Conservation (phyloP, 2,888 invertebrate genomes). For the Tromatobia lineatoria region DNA sequence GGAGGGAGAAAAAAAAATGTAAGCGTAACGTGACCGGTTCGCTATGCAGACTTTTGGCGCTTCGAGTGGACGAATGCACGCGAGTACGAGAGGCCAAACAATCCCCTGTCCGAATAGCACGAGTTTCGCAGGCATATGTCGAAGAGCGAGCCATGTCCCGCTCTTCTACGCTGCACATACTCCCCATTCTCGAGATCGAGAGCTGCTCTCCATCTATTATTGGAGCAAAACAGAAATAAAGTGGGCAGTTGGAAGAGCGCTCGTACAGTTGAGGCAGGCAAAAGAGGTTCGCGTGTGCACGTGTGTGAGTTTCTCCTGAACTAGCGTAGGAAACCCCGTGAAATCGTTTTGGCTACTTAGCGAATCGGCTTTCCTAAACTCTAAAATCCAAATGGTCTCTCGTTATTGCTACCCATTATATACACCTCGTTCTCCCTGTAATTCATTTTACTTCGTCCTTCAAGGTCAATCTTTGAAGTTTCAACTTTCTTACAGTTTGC, state of each 20-base stretch:
- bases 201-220: conserved; percentile 76
- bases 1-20: background rate
- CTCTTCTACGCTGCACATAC: conserved; percentile 29
- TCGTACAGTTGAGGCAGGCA: conserved; percentile 27
- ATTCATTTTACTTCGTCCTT: conserved; percentile 1
- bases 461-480: background rate
- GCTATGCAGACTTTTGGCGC: conserved; percentile 41
- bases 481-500: background rate
- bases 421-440: background rate
- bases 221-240: conserved; percentile 80
- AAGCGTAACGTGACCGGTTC: conserved; percentile 38
- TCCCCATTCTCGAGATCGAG: conserved; percentile 63
- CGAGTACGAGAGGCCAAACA: conserved; percentile 16
- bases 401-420: conserved; percentile 11
- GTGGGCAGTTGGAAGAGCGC: conserved; percentile 72
- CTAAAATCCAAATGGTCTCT: conserved; percentile 3
- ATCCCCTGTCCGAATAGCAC: conserved; percentile 27
- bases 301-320: background rate
- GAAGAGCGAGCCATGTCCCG: conserved; percentile 23
- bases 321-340: conserved; percentile 41
- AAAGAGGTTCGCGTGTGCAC: conserved; percentile 10
- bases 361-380: conserved; percentile 24
- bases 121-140: conserved; percentile 23
- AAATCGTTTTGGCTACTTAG: conserved; percentile 60
- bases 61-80: conserved; percentile 1